These are phyloP conservation scores for Lepidocyrtinus sp. DNA, from an alignment of 2,888 invertebrate genomes.

Conservation along the genomic window DNA sequence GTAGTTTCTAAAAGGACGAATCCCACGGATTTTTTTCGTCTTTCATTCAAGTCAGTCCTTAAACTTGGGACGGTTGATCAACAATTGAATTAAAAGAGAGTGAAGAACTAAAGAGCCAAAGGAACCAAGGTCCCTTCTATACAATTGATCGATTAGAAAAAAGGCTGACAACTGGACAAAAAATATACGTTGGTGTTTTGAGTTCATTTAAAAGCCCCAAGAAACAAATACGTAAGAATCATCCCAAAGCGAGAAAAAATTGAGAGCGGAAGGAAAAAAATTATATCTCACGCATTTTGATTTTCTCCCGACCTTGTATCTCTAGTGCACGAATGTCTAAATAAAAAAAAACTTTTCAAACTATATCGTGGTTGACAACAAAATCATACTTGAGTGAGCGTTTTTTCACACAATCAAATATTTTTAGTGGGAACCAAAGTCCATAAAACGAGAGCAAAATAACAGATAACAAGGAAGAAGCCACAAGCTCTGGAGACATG, in stretches of 20 bases:
- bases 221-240: neutral
- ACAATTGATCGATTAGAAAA: constrained; percentile 18
- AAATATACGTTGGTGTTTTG: constrained; percentile 24
- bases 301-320: constrained; percentile 27
- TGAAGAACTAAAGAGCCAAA: neutral
- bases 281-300: constrained; percentile 33
- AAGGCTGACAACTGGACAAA: constrained; percentile 46
- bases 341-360: constrained; percentile 1
- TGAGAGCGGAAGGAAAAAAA: constrained; percentile 33
- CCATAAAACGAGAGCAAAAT: constrained; percentile 35
- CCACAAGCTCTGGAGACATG: constrained; percentile 51
- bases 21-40: constrained; percentile 44
- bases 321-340: neutral
- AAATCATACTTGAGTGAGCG: constrained; percentile 17
- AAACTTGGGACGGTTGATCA: constrained; percentile 3
- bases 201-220: constrained; percentile 32
- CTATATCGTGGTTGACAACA: constrained; percentile 27
- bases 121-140: constrained; percentile 30
- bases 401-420: neutral
- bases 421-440: constrained; percentile 29
- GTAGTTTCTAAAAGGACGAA: constrained; percentile 29
- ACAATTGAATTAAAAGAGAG: constrained; percentile 23
- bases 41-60: constrained; percentile 23
- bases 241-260: constrained; percentile 20
- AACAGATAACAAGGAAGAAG: constrained; percentile 45